Base-by-base conservation (phyloP, 2,888 invertebrate genomes). In the Phania funesta region DNA sequence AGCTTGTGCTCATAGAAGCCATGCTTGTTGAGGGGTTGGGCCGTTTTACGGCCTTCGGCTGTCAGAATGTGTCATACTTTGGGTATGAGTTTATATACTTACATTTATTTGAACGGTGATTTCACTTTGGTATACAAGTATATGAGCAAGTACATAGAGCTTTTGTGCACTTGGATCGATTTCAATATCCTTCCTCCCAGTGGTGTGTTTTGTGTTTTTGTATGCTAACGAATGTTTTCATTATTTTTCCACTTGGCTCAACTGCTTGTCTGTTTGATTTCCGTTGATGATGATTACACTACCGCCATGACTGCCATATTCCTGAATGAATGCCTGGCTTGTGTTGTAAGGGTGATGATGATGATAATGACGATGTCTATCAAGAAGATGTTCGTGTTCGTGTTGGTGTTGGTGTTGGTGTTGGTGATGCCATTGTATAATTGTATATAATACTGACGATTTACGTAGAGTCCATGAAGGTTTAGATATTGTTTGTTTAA, bases 191-290 rank as follows among this genome's bases (percentile, higher is more conserved):
- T 83, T 83, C 85, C 75, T 70, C 85, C 75, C 74, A 80, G 80
- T 75, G 67, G 71, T 77, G 64, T 83, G 70, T 73, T 52, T 50
- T 76, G 60, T 64, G 46, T 77, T 71, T 70, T 71, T 65, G 70
- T 81, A 16, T 81, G 75, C 79, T 80, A 85, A 84, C 85, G 86
- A 88, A 87, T 89, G 88, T 89, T 89, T 89, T 89, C 89, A 89
- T 89, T 88, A 88, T 89, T 89, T 89, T 89, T 88, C 89, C 89
- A 88, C 89, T 87, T 87, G 89, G 89, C 85, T 89, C 89, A 88
- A 87, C 87, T 88, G 86, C 89, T 88, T 88, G 89, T 88, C 88
- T 87, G 87, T 89, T 88, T 86, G 86, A 88, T 88, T 88, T 88
- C 87, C 89, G 86, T 86, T 87, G 87, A 87, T 86, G 87, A 87